A percentile compares a stretch with the other conserved stretches of the same genome.
phyloP scores from a whole-genome alignment of 2,113 vertebrate genomes.

The Sus scrofa region T2T-Sscrofa CM000813.6:136334501-136335000 shows the following conservation, averaged over 20 bases:
- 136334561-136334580: neutral
- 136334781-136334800: conserved; percentile 46
- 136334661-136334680: neutral
- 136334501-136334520: neutral
- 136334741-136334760: conserved; percentile 45
- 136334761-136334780: neutral
- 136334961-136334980: neutral
- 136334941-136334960: neutral
- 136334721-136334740: conserved; percentile 53
- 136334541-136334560: neutral
- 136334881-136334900: neutral
- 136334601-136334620: neutral
- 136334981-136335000: rapidly evolving
- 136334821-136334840: neutral
- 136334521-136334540: neutral
- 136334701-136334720: neutral
- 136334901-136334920: neutral
- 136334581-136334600: no score
- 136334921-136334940: neutral
- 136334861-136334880: neutral
- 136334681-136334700: neutral
- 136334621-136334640: neutral
- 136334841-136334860: neutral
- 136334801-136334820: neutral
- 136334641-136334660: neutral